Evolutionary conservation across 2,113 vertebrate genomes (phyloP), one percentile per base, ranked within the genome.

Genomic region (Dasyornis broadbenti): DNA sequence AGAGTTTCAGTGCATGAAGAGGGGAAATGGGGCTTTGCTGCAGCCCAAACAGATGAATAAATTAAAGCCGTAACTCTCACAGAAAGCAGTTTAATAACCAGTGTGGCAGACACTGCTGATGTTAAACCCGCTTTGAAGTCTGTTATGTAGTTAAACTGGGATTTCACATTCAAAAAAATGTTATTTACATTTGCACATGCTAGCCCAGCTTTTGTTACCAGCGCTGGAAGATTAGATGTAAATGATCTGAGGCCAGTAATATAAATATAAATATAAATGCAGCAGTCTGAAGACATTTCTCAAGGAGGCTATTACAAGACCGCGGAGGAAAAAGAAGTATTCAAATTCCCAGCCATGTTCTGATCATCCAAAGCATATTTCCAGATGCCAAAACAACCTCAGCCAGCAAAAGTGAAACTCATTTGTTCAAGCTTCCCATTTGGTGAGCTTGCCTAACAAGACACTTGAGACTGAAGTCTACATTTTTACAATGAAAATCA

Each of bases 361-460:
- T 72, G 91, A 10, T 83, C 80, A 88, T 64, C 69, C 77, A 80
- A 94, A 95, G 59, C 37, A 4, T 73, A 77, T 95, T 97, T 96
- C 91, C 72, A 80, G 88, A 83, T 89, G 79, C 95, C 94, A 88
- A 89, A 93, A 80, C 49, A 93, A 95, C 95, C 92, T 89, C 77
- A 56, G 91, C 77, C 79, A 92, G 92, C 61, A 97, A 94, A 95
- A 86, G 53, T 42, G 66, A 64, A 95, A 92, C 70, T 96, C 92
- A 88, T 95, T 97, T 97, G 56, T 21, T 92, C 71, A 75, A 75
- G 77, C 72, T 95, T 95, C 77, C 75, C 26, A 85, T 95, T 97
- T 95, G 81, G 89, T 95, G 95, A 94, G 54, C 44, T 88, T 92
- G 68, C 75, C 94, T 97, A 97, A 98, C 76, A 96, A 97, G 96